Percentiles rank a stretch among this genome's conserved stretches.
Conservation (phyloP, 2,888 invertebrate genomes). For the Molorchus minor region DNA sequence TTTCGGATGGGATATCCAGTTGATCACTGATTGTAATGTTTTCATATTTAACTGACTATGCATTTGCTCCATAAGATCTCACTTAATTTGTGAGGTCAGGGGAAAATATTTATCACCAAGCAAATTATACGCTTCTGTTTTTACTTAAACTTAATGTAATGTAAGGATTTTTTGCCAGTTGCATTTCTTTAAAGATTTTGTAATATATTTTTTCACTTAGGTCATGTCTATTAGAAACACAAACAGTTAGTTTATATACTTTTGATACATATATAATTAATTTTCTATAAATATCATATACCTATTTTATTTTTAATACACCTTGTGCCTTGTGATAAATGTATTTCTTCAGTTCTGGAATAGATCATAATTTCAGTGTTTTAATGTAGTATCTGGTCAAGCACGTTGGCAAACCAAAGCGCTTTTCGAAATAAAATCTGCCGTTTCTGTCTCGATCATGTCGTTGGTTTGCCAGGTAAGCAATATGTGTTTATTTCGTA, state of each 20-base stretch:
- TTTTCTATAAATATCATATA: slow-evolving; percentile 29
- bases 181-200: slow-evolving; percentile 14
- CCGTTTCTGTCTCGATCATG: slow-evolving; percentile 2
- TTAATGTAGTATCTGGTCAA: slow-evolving; percentile 13
- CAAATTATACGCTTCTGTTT: slow-evolving; percentile 36
- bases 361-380: slow-evolving; percentile 28
- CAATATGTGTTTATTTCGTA: slow-evolving; percentile 25
- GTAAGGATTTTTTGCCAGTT: slow-evolving; percentile 10
- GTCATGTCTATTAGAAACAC: slow-evolving; percentile 8
- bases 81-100: slow-evolving; percentile 29
- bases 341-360: slow-evolving; percentile 44
- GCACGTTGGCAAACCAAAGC: slow-evolving; percentile 7
- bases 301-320: slow-evolving; percentile 40
- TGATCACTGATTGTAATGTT: slow-evolving; percentile 2
- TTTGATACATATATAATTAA: too few species aligned
- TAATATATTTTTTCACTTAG: slow-evolving; percentile 22
- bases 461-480: slow-evolving; percentile 5
- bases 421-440: slow-evolving; percentile 6
- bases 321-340: slow-evolving; percentile 50
- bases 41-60: slow-evolving; percentile 35
- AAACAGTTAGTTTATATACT: slow-evolving; percentile 6
- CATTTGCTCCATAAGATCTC: slow-evolving; percentile 35
- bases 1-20: not conserved
- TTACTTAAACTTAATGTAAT: slow-evolving; percentile 18
- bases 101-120: slow-evolving; percentile 51